Percentiles rank a stretch among this genome's conserved stretches.
phyloP scores from a whole-genome alignment of 2,113 vertebrate species.

The Caracal caracal region DNA sequence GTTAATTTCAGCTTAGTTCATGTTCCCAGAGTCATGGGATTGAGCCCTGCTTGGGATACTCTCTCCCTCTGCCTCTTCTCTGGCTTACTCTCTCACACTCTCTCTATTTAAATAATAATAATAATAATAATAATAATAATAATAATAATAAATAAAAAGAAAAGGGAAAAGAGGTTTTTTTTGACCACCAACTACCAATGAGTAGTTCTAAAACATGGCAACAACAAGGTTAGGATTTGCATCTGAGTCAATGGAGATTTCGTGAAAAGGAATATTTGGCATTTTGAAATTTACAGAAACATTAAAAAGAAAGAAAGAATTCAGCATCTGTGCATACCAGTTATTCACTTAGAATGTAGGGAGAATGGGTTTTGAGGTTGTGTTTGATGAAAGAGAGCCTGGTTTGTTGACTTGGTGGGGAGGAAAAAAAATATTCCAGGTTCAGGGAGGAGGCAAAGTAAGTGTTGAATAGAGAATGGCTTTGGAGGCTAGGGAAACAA shows the following conservation, averaged over 20 bases:
- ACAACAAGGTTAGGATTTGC: not conserved
- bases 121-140: no score
- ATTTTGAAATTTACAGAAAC: not conserved
- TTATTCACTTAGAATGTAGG: not conserved
- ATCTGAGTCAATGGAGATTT: not conserved
- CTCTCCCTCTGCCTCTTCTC: no score
- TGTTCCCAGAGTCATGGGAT: no score
- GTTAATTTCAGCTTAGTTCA: no score
- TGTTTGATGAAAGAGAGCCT: not conserved
- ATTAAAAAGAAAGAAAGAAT: constrained; percentile 1
- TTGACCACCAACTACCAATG: not conserved
- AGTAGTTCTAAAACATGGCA: not conserved
- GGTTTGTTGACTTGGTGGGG: not conserved
- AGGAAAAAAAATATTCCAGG: not conserved
- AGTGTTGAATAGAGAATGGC: not conserved
- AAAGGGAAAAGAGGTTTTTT: not conserved
- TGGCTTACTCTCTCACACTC: no score
- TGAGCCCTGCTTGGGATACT: no score
- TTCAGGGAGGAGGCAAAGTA: not conserved
- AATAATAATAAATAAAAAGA: not conserved
- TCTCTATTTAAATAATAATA: no score
- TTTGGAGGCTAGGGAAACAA: not conserved
- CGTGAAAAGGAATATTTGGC: not conserved
- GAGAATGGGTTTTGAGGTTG: not conserved
- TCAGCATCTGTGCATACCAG: not conserved